Evolutionary conservation across 2,888 invertebrate species (phyloP).

Genomic region (Oegoconia quadripuncta): DNA sequence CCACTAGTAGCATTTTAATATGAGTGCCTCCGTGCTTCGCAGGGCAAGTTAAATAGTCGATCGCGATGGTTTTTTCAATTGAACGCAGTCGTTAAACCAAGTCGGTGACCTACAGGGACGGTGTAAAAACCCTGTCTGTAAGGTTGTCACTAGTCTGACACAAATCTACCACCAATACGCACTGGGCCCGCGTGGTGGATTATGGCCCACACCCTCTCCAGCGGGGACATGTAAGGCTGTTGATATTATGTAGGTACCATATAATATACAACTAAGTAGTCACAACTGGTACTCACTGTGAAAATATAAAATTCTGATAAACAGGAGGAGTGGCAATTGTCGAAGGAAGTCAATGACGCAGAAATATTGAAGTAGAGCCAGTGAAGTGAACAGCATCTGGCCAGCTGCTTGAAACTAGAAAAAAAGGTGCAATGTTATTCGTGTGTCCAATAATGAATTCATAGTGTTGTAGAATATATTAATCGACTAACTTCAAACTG

Average conservation of each 20-base stretch:
- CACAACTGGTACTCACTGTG: slow-evolving; percentile 65
- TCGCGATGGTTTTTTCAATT: no score
- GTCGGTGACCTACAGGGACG: no score
- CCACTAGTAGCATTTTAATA: no score
- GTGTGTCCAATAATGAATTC: not conserved
- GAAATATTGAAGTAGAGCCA: slow-evolving; percentile 52
- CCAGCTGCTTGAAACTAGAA: slow-evolving; percentile 50
- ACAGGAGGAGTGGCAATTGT: slow-evolving; percentile 46
- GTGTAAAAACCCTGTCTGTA: no score
- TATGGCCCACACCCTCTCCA: not conserved
- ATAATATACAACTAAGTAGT: no score
- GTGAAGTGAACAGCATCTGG: slow-evolving; percentile 41
- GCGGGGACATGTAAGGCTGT: no score
- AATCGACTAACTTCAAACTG: not conserved
- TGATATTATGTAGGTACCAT: slow-evolving; percentile 1
- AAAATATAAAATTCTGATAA: slow-evolving; percentile 53
- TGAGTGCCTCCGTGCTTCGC: no score
- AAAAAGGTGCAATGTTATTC: slow-evolving; percentile 3
- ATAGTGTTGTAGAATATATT: not conserved
- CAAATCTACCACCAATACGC: no score
- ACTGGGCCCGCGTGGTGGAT: slow-evolving; percentile 2
- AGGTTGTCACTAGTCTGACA: no score
- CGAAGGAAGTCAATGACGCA: slow-evolving; percentile 56
- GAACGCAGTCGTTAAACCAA: no score
- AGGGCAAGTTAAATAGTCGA: no score